Evolutionary conservation across 2,113 vertebrate genomes (phyloP).

Genomic region (Pteronura brasiliensis): DNA sequence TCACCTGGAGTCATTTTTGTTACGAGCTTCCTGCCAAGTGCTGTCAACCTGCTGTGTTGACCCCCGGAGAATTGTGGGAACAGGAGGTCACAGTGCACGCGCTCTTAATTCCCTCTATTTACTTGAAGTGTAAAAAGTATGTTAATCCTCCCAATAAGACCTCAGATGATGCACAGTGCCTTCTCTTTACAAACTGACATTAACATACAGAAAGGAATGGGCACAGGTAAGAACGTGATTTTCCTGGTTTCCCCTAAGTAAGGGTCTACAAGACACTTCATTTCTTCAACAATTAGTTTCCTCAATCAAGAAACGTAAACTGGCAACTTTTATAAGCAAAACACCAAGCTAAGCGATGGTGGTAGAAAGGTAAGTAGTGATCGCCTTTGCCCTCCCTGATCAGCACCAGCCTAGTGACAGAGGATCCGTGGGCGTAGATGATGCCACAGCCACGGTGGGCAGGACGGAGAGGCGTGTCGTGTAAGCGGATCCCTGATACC

Average conservation of each 20-base stretch:
- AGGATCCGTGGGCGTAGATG: fast-evolving
- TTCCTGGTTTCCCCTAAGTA: background rate
- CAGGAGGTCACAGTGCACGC: fast-evolving
- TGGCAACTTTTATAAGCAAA: background rate
- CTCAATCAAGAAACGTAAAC: background rate
- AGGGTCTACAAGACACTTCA: background rate
- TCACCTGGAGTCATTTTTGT: background rate
- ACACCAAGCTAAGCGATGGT: too few relatives aligned
- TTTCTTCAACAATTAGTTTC: background rate
- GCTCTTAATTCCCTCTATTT: background rate
- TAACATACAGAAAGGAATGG: background rate
- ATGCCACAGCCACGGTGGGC: fast-evolving
- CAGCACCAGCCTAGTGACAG: background rate
- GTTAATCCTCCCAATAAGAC: background rate
- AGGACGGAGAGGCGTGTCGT: fast-evolving
- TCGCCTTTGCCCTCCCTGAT: fast-evolving
- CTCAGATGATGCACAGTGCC: background rate
- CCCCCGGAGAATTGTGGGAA: fast-evolving
- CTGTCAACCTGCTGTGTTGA: background rate
- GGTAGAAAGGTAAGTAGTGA: background rate
- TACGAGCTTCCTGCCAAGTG: background rate
- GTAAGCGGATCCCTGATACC: background rate
- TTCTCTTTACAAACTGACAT: background rate
- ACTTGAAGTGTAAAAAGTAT: background rate
- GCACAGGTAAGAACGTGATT: background rate